Evolutionary conservation across 2,113 vertebrate species (phyloP), one percentile per base, ranked within the genome.

Genomic region (Pampusana beccarii): DNA sequence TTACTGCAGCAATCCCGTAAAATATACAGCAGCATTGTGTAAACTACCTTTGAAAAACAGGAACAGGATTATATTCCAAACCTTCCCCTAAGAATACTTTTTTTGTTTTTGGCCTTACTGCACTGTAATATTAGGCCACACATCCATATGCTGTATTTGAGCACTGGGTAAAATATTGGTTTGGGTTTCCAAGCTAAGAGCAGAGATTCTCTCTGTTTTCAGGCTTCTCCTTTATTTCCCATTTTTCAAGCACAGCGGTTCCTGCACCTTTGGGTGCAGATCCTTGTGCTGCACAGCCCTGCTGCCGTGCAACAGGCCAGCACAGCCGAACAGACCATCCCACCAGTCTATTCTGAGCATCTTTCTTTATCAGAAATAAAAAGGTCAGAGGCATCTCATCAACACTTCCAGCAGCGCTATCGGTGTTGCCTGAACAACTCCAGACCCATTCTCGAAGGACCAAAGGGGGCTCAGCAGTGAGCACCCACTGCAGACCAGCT

Each of bases 291-390:
- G 5, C 34, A 42, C 28, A 60, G 58, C 2, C 0, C 58, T 2
- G 1, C 40, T 38, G 74, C 44, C 2, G 0, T 4, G 44, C n/a
- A 14, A 50, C 0, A 1, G 18, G 50, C 18, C 44, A 78, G 58
- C 75, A 64, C 13, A 33, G 40, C 33, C 3, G 40, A 33, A 66
- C 29, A 57, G 13, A 57, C 24, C 20, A 20, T 8, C 38, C 71
- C 6, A 25, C 3, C 0, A 13, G 36, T 71, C 21, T 26, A 2
- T 2, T 19, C n/a, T 6, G 36, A 19, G 24, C 24, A 14, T 12
- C 34, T 46, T 46, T 50, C 48, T 34, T 36, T 29, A 4, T 14
- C 66, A 36, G 73, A 48, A 70, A 42, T 20, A 20, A 50, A 50
- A 51, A 36, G 16, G 16, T 38, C 11, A 20, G 1, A 29, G 18